Base-by-base conservation (phyloP, 2,888 invertebrate genomes). In the Scelioninae gen. 1 region DNA sequence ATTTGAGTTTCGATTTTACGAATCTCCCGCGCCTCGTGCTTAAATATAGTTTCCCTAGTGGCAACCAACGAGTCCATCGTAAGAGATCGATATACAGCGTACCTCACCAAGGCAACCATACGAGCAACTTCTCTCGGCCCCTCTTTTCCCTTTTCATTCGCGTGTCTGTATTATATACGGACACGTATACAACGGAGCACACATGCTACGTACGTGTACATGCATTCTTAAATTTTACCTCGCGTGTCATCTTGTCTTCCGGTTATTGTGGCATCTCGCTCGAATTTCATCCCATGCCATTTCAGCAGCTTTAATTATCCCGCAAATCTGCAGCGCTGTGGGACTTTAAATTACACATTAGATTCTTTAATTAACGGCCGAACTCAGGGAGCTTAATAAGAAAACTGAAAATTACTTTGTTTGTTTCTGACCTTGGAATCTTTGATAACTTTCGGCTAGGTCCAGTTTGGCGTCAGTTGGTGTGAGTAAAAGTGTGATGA, bases 41-140 rank as follows among this genome's bases (percentile, higher is more conserved):
- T 74, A 87, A 88, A 88, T 86, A 87, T 87, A 86, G 86, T 86
- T 88, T 88, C 86, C 86, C 85, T 76, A 51, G 84, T 83, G 72
- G 66, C 53, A 66, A 82, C 80, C 83, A 80, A 82, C 78, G 85
- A 84, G 85, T 85, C 85, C 85, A 74, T 68, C 69, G 78, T 74
- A 69, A 78, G 76, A 88, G 87, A 88, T 88, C 88, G 87, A 88
- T 87, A 87, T 87, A 87, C 84, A 85, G 83, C 84, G 86, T 86
- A 87, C 86, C 86, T 88, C 88, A 86, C 88, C 88, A 87, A 86
- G 88, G 88, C 87, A 88, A 88, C 88, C 86, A 86, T 86, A 87
- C 87, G 86, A 87, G 87, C 84, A 87, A 88, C 87, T 86, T 88
- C 86, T 82, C 86, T 83, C 84, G 69, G 13, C 79, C 78, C 81